Base-by-base conservation (phyloP, 1,140 invertebrate species). In the Tetranychus urticae region DNA sequence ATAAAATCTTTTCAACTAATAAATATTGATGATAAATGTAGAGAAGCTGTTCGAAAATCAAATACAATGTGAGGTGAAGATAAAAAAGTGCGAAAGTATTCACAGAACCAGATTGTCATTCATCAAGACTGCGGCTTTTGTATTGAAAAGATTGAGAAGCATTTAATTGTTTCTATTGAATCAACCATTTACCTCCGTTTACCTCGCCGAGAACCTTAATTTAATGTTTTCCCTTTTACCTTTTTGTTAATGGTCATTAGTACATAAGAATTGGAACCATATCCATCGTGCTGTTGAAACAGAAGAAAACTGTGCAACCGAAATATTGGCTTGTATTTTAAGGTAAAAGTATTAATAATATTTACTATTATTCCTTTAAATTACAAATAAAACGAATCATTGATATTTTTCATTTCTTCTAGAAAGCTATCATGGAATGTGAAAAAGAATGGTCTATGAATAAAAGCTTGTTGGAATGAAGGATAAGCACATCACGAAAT, bases 381-480 rank as follows among this genome's bases (percentile, higher is more conserved):
- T 56, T 59, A 42, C 39, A 6, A 5, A n/a, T n/a, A 10, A 42
- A 42, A 6, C 1, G 5, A 42, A 42, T 42, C 10, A 23, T 59
- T 36, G 45, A 36, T 8, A 59, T 7, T 59, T 14, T 23, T 10
- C 14, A 56, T 36, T 39, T 10, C 12, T 4, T 73, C 14, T 65
- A 84, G 79, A 97, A 97, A 81, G 91, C 90, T 0, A 81, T 97
- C 56, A 74, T 87, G 67, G 92, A 97, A 72, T 90, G 85, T 65
- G 92, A 96, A 74, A 80, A 78, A 35, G 90, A 96, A 75, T 97
- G 92, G 91, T 79, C 86, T 13, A 81, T 82, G 64, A 97, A 97
- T 71, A 91, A 90, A 97, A 97, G 77, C 71, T 97, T n/a, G 78
- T 97, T 1, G 83, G 89, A 63, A 48, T 63, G 1, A 52, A 63